Conservation (phyloP, 92 coral and sea anemone species). For the Epizoanthus rinbou region DNA sequence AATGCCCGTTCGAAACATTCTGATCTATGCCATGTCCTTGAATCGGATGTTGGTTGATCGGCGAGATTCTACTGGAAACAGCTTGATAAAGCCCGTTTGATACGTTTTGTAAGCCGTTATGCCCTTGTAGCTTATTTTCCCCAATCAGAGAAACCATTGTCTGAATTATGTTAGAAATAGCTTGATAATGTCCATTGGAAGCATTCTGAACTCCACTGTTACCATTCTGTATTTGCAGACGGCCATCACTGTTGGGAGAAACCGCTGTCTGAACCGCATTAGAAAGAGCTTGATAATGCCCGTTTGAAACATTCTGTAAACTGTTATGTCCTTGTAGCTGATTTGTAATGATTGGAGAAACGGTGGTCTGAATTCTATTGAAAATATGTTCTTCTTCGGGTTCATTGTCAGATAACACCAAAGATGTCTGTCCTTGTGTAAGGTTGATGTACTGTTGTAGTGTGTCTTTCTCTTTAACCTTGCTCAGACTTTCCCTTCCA, state of each 20-base stretch:
- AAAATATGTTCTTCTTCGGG: not conserved
- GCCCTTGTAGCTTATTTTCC: not conserved
- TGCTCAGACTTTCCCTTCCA: not conserved
- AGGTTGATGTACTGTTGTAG: not conserved
- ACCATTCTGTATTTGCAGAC: not conserved
- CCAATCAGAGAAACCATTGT: not conserved
- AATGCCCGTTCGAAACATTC: not conserved
- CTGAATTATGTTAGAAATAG: not conserved
- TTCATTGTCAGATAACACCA: not conserved
- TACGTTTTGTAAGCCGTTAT: not conserved
- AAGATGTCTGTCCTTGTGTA: not conserved
- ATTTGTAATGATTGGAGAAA: too few relatives aligned
- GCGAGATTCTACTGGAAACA: not conserved
- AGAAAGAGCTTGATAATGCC: not conserved
- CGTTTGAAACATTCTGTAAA: not conserved
- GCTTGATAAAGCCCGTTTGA: not conserved
- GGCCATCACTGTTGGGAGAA: not conserved
- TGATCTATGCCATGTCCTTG: slow-evolving; percentile 6
- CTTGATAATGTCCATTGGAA: not conserved
- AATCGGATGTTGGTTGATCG: too few relatives aligned
- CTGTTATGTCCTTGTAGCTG: not conserved
- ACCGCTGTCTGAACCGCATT: not conserved
- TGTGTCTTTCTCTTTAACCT: not conserved
- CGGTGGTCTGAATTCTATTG: too few relatives aligned
- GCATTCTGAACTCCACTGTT: not conserved